Evolutionary conservation across 1,140 invertebrate species (phyloP).

Genomic region (Hesperophylax magnus): DNA sequence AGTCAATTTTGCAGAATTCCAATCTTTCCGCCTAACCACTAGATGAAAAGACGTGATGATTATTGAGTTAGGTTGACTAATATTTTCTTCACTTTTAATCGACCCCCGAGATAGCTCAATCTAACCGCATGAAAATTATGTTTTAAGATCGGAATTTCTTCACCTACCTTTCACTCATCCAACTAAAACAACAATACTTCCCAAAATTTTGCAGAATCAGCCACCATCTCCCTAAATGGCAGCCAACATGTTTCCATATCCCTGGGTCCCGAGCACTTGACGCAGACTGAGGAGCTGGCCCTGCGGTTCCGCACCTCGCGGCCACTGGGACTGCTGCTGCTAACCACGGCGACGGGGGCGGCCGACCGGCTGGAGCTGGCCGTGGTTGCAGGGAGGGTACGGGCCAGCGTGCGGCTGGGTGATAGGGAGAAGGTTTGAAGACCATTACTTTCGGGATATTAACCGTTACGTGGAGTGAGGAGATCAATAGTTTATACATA

Average conservation of each 20-base stretch:
- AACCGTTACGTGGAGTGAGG: background rate
- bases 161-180: too few species aligned
- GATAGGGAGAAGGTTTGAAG: constrained; percentile 85
- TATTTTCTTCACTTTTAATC: too few species aligned
- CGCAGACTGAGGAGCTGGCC: constrained; percentile 93
- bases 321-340: constrained; percentile 80
- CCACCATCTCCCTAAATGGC: constrained; percentile 90
- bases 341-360: constrained; percentile 83
- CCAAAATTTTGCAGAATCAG: constrained; percentile 77
- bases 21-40: too few species aligned
- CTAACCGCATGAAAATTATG: too few species aligned
- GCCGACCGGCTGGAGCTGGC: constrained; percentile 87
- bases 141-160: too few species aligned
- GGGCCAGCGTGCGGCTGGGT: constrained; percentile 86
- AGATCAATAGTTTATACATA: too few species aligned
- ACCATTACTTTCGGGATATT: background rate
- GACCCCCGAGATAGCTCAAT: too few species aligned
- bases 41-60: too few species aligned
- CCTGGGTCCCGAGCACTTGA: constrained; percentile 84
- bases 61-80: too few species aligned
- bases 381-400: constrained; percentile 84
- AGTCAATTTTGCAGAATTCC: too few species aligned
- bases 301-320: constrained; percentile 89
- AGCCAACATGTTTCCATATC: constrained; percentile 87
- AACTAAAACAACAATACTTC: too few species aligned